Percentiles rank a stretch among this genome's conserved stretches.
Conservation (phyloP, 2,113 vertebrate genomes). For the Geothlypis trichas region DNA sequence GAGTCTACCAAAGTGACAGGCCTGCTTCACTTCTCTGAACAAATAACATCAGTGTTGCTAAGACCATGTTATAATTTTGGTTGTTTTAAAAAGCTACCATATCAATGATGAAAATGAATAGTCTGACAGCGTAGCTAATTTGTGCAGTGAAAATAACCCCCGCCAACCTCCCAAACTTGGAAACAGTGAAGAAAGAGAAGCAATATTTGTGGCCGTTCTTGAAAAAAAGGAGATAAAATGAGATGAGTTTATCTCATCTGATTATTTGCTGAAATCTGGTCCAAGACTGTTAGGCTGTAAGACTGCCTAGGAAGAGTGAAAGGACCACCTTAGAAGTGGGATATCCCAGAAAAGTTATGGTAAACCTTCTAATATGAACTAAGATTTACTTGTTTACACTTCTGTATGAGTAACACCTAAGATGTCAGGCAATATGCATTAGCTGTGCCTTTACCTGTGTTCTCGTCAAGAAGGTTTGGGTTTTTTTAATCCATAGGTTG, state of each 20-base stretch:
- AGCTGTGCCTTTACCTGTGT: not conserved
- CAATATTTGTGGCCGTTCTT: not conserved
- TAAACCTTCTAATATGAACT: not conserved
- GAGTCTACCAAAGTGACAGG: not conserved
- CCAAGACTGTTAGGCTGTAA: fast-evolving
- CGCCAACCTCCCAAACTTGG: fast-evolving
- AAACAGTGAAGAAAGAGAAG: not conserved
- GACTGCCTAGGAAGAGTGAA: not conserved
- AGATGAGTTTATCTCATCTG: not conserved
- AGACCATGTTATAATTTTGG: not conserved
- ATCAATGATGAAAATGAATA: not conserved
- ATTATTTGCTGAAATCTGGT: not conserved
- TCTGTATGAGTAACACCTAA: not conserved
- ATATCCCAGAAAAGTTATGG: not conserved
- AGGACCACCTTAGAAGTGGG: not conserved
- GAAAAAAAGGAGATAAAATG: not conserved
- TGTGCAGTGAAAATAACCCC: not conserved
- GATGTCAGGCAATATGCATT: not conserved
- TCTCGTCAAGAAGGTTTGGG: not conserved
- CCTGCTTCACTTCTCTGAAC: not conserved
- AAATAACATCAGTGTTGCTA: not conserved
- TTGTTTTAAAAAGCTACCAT: not conserved
- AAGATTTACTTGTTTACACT: not conserved
- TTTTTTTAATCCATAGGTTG: not conserved
- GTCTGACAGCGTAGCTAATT: not conserved